Base-by-base conservation (phyloP, 2,888 invertebrate genomes). In the Diabrotica balteata region DNA sequence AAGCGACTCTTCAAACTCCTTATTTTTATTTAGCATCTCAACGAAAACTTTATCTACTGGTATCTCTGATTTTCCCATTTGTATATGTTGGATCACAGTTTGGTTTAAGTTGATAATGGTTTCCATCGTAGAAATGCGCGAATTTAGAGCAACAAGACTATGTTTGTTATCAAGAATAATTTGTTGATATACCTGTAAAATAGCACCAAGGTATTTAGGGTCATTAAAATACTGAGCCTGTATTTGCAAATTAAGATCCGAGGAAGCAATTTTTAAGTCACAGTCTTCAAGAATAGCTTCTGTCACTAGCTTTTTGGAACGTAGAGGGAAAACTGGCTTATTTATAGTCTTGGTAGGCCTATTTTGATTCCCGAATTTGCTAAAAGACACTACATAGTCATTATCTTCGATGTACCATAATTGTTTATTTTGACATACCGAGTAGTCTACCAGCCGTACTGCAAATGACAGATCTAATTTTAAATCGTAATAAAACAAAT, bases 261-360 rank as follows among this genome's bases (percentile, higher is more conserved):
- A 4, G 22, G 44, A 42, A 52, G 54, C 43, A 7, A 32, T 59
- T 4, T 55, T 54, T 10, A 67, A 42, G 59, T 67, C 67, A 50
- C 67, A 67, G 55, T 67, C 63, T 43, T 46, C 63, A 22, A 67
- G 10, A 51, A 67, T 59, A 42, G 53, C 53, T 44, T 63, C 63
- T 42, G 32, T 59, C 6, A 63, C 50, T 50, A 54, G 8, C 42
- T 46, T 50, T 22, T 67, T 67, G 0, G 67, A 55, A 17, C 57
- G 54, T 4, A 54, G 43, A 1, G 54, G 32, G 9, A 61, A 53
- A 53, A 32, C 10, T 46, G 32, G n/a, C 32, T 7, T 44, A 10
- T 10, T 53, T 8, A 9, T 8, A 32, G 54, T 53, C 17, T 52
- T 17, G 8, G n/a, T 42, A 42, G 2, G 17, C 6, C 7, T 11